Conservation (phyloP, 2,888 invertebrate species). For the Leptopterna dolabrata region DNA sequence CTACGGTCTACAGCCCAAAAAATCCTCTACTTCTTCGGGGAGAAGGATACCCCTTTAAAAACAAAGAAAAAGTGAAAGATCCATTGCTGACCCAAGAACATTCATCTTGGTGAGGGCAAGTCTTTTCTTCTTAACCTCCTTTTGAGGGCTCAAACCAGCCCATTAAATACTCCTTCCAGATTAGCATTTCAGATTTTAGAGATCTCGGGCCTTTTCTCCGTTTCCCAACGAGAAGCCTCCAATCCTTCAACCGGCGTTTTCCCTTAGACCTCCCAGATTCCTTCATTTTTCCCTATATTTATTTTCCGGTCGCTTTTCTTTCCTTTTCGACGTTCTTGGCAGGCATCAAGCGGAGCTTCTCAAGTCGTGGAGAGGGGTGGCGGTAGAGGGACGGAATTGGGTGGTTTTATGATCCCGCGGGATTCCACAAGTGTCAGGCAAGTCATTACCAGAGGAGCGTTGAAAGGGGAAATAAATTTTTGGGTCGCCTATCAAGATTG, state of each 20-base stretch:
- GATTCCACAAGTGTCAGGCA: conserved; percentile 35
- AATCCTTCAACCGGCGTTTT: conserved; percentile 25
- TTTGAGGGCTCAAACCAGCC: conserved; percentile 38
- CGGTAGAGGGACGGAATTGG: not conserved
- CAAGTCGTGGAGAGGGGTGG: not conserved
- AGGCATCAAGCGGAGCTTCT: not conserved
- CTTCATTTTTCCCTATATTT: not conserved
- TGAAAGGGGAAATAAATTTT: not conserved
- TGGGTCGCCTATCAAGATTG: not conserved
- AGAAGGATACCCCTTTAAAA: not conserved
- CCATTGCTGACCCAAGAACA: conserved; percentile 32
- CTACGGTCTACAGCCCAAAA: not conserved
- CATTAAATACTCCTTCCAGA: conserved; percentile 14
- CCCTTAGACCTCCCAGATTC: not conserved
- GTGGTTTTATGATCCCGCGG: not conserved
- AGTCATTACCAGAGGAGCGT: not conserved
- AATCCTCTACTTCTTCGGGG: not conserved
- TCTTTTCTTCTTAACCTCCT: conserved; percentile 40
- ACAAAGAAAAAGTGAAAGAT: conserved; percentile 20
- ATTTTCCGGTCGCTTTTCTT: not conserved
- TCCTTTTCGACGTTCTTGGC: not conserved
- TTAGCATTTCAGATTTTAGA: conserved; percentile 47
- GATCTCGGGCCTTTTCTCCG: conserved; percentile 4
- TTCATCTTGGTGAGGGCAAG: conserved; percentile 42
- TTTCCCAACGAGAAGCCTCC: not conserved